phyloP scores from a whole-genome alignment of 1,140 invertebrate genomes.

The Pollicipes pollicipes region DNA sequence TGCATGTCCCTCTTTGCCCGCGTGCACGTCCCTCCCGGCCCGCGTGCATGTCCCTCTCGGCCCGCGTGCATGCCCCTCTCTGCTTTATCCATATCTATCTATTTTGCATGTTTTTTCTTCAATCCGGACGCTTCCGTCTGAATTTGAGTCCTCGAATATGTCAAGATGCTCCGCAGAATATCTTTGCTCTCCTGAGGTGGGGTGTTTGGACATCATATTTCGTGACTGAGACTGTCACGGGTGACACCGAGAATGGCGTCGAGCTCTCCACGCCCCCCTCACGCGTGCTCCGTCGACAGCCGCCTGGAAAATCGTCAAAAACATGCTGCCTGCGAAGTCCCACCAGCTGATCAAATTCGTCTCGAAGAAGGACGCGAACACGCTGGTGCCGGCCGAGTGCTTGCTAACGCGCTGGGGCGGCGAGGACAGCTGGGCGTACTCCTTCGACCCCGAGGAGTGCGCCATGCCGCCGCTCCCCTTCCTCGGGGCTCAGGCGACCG shows the following conservation, averaged over 20 bases:
- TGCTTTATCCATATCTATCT: too few relatives aligned
- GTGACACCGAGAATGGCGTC: conserved; percentile 3
- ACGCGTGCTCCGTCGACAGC: conserved; percentile 37
- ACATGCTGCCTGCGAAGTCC: conserved; percentile 67
- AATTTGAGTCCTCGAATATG: too few relatives aligned
- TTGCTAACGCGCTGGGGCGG: conserved; percentile 67
- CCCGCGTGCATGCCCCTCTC: too few relatives aligned
- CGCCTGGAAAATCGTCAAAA: conserved; percentile 81
- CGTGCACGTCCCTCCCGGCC: too few relatives aligned
- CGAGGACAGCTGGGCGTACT: conserved; percentile 50
- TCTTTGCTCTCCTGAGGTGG: neutral
- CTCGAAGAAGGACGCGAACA: conserved; percentile 52
- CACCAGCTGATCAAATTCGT: conserved; percentile 79
- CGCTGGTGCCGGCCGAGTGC: conserved; percentile 54
- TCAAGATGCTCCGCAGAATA: conserved; percentile 8
- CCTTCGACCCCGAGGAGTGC: conserved; percentile 41
- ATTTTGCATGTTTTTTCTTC: too few relatives aligned
- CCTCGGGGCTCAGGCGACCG: too few relatives aligned
- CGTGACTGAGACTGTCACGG: neutral
- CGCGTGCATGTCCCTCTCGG: too few relatives aligned
- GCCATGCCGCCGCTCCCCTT: neutral
- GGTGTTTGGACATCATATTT: neutral
- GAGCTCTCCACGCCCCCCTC: conserved; percentile 10
- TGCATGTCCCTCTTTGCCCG: too few relatives aligned
- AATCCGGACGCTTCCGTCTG: too few relatives aligned